Conservation (phyloP, 2,888 invertebrate species). For the Polyploca ridens region DNA sequence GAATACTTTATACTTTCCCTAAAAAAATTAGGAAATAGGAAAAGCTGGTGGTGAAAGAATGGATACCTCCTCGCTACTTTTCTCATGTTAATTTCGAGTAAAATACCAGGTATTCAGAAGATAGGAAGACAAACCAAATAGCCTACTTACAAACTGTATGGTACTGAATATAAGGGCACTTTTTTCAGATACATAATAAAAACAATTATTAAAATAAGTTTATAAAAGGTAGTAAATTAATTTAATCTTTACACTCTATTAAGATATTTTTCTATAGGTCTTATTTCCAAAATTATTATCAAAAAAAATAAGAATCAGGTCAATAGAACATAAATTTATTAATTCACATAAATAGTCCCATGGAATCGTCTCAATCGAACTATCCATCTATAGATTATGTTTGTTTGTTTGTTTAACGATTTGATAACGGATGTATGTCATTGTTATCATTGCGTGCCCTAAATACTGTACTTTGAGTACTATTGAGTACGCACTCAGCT, state of each 20-base stretch:
- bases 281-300: neutral
- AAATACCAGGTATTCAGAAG: neutral
- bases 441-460: slow-evolving; percentile 64
- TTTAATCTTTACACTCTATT: too few species aligned
- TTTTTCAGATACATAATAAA: too few species aligned
- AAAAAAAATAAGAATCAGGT: neutral
- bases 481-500: slow-evolving; percentile 27
- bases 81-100: too few species aligned
- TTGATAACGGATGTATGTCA: slow-evolving; percentile 67
- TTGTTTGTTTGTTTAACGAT: slow-evolving; percentile 65
- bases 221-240: too few species aligned
- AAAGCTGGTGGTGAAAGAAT: neutral
- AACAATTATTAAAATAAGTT: too few species aligned
- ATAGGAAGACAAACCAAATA: neutral
- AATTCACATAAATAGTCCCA: slow-evolving; percentile 11
- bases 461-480: slow-evolving; percentile 49
- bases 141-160: too few species aligned
- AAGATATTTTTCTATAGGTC: too few species aligned
- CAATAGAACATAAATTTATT: neutral
- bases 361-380: slow-evolving; percentile 25
- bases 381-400: slow-evolving; percentile 51
- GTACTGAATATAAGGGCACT: too few species aligned
- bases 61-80: too few species aligned
- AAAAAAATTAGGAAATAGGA: too few species aligned
- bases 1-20: too few species aligned